Base-by-base conservation (phyloP, 2,113 vertebrate species). In the Syngnathus floridae region DNA sequence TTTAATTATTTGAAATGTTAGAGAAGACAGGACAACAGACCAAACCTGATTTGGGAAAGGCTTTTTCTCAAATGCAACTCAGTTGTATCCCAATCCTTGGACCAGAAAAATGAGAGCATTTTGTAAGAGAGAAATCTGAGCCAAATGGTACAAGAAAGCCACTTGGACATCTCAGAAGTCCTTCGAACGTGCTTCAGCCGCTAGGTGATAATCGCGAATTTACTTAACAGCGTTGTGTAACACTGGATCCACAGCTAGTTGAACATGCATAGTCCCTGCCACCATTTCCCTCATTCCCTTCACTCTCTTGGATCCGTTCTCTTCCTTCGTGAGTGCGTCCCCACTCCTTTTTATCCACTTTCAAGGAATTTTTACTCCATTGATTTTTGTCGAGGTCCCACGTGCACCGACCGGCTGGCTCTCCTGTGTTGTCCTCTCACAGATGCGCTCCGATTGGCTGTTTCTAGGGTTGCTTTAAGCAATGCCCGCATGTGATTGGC, bases 141-240 rank as follows among this genome's bases (percentile, higher is more conserved):
- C 51, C 51, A 54, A 4, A 26, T 54, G 11, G 51, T 22, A 12
- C 10, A 21, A 31, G 21, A 13, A 22, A 22, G 10, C 21, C 51
- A 21, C 51, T 35, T 56, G 31, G 19, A 51, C 48, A 1, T 51
- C 11, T 52, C 9, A 35, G 1, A 69, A 57, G 48, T 57, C 35
- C 21, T 17, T 4, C 13, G 46, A 66, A 66, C 21, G 37, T 49
- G 41, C 41, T 11, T 21, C 69, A 16, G n/a, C 5, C 19, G 22
- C 41, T 65, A 49, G 64, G 9, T 62, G 46, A 51, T 10, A 22
- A 60, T 59, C 37, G 14, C 59, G 40, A 71, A 76, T 83, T 87
- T 84, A 82, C 82, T 87, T 84, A 85, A 85, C 48, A 0, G 51
- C 40, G 83, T 85, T 87, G 82, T 84, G 85, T 87, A 88, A 87